These are phyloP conservation scores for Eudyptes chrysolophus DNA, from an alignment of 2,113 vertebrate species.

Conservation along the genomic window DNA sequence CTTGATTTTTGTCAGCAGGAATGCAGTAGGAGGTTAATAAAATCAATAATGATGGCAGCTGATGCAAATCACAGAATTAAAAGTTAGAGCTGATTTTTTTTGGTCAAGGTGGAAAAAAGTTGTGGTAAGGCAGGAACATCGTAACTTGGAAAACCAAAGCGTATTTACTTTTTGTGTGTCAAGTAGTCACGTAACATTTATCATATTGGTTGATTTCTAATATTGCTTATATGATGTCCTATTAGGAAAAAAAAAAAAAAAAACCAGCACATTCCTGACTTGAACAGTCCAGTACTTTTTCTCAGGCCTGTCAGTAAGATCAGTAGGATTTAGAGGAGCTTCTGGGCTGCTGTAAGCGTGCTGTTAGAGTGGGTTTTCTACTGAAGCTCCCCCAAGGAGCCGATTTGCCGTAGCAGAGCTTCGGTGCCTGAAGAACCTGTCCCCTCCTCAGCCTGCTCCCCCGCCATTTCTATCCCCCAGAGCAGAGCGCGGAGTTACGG, in stretches of 20 bases:
- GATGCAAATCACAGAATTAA: neutral
- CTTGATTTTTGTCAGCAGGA: neutral
- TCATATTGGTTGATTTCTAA: neutral
- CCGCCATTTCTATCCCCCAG: neutral
- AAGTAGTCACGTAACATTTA: neutral
- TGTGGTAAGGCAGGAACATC: neutral
- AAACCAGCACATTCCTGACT: no score
- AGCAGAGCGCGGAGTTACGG: fast-evolving
- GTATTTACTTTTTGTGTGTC: neutral
- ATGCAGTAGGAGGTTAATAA: neutral
- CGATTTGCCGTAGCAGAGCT: neutral
- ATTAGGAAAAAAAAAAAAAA: neutral
- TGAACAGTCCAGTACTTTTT: neutral
- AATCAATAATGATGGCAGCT: neutral
- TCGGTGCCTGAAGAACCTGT: neutral
- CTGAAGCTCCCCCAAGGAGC: neutral
- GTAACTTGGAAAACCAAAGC: neutral
- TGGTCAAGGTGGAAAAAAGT: neutral
- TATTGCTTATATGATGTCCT: neutral
- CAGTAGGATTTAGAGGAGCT: neutral
- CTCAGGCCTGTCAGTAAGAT: neutral
- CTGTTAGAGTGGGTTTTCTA: neutral
- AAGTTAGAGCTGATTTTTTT: neutral
- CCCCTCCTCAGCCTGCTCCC: neutral
- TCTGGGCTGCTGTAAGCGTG: neutral